phyloP scores from a whole-genome alignment of 1,140 invertebrate genomes.

The Drosophila suzukii region DNA sequence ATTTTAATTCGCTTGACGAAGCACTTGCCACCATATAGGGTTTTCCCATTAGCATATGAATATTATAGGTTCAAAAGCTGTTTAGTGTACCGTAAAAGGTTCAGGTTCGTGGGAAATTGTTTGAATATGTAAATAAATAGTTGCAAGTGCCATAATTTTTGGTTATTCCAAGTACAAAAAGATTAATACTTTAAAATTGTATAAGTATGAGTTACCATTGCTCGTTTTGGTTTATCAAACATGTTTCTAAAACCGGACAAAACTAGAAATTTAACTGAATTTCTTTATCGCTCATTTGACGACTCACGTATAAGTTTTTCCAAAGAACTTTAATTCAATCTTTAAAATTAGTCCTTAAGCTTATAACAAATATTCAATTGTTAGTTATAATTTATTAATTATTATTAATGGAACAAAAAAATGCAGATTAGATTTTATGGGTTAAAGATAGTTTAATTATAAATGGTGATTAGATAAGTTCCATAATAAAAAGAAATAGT shows the following conservation, averaged over 20 bases:
- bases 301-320: no score
- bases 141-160: background rate
- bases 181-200: background rate
- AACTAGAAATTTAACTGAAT: background rate
- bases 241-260: background rate
- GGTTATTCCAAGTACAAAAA: background rate
- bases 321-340: no score
- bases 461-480: no score
- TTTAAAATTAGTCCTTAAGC: no score
- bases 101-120: background rate
- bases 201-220: no score
- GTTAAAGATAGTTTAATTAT: no score
- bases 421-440: no score
- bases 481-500: no score
- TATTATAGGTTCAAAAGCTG: background rate
- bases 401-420: no score
- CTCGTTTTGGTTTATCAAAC: background rate
- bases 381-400: no score
- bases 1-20: constrained; percentile 18
- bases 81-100: background rate
- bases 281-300: background rate
- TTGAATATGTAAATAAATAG: constrained; percentile 1
- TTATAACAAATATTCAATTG: no score
- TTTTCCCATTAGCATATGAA: background rate
- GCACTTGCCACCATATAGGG: constrained; percentile 21